Evolutionary conservation across 2,888 invertebrate species (phyloP), one percentile per base, ranked within the genome.

Genomic region (Plemyria rubiginata): DNA sequence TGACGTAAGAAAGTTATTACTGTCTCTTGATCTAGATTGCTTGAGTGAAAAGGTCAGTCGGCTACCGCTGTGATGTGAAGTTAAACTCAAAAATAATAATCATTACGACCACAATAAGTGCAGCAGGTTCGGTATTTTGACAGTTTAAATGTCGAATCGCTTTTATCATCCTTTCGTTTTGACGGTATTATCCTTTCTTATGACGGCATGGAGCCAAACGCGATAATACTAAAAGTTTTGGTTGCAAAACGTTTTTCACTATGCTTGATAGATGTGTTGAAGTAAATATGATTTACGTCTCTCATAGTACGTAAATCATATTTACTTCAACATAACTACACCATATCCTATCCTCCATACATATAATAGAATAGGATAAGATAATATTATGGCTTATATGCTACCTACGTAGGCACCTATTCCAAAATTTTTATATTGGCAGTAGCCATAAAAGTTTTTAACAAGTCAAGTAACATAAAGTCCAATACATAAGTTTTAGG

Each of bases 21-120:
- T 3, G 16, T 38, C 60, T 60, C 52, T 53, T 49, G 52, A 13
- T 40, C 65, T 75, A 76, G 73, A 75, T 43, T 12, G 22, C 70
- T 79, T 85, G 88, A 91, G 87, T 86, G 89, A 90, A 92, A 92
- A 92, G 91, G 92, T 91, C 91, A 90, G 75, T 63, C 28, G 59
- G 43, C 81, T 74, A 80, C 80, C 75, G 80, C 84, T 80, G 81
- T 71, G 82, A 85, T 80, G 81, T 71, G 82, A 85, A 84, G 88
- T 88, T 90, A 85, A 87, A 86, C 82, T 87, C 84, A 73, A 78
- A 84, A 88, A 86, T 87, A 85, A 87, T 87, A 86, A 87, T 86
- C 79, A 87, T 88, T 87, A 85, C 78, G 68, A 74, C 72, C 76
- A 79, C 83, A 85, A 80, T 80, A 78, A 78, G 77, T 69, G 75